These are phyloP conservation scores for Anastatus disparis DNA, from an alignment of 1,140 invertebrate genomes.

Conservation along the genomic window DNA sequence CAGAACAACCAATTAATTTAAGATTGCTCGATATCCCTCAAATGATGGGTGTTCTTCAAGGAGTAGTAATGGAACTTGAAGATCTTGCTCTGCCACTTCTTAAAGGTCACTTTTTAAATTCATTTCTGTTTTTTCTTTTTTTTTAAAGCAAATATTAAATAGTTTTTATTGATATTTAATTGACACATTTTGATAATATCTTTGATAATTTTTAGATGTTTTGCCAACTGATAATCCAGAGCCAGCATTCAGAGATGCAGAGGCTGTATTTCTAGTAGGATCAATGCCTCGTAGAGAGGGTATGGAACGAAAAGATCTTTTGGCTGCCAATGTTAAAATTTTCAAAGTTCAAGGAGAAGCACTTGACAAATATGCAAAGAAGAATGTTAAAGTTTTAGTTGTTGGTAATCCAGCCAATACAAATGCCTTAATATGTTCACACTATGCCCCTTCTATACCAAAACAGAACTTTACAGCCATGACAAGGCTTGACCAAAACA, in stretches of 20 bases:
- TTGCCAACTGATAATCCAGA: slow-evolving; percentile 88
- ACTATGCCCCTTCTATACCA: slow-evolving; percentile 98
- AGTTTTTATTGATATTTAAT: no score
- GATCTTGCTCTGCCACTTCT: slow-evolving; percentile 97
- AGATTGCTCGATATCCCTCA: slow-evolving; percentile 94
- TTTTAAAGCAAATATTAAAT: neutral
- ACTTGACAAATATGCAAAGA: slow-evolving; percentile 91
- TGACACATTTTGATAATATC: neutral
- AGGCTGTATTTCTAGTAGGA: slow-evolving; percentile 97
- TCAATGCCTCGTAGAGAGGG: slow-evolving; percentile 98
- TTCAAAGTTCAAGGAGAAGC: slow-evolving; percentile 97
- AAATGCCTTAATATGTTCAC: slow-evolving; percentile 95
- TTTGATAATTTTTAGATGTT: slow-evolving; percentile 70
- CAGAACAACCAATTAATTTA: slow-evolving; percentile 87
- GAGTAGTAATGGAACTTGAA: slow-evolving; percentile 96
- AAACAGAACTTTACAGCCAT: slow-evolving; percentile 97
- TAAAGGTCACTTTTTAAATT: slow-evolving; percentile 59
- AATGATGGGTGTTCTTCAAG: slow-evolving; percentile 94
- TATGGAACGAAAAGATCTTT: slow-evolving; percentile 97
- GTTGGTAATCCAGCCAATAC: slow-evolving; percentile 99
- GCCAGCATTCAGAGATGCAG: slow-evolving; percentile 94
- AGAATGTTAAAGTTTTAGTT: slow-evolving; percentile 95
- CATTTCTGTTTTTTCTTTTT: no score
- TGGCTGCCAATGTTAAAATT: slow-evolving; percentile 97
- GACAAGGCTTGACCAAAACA: slow-evolving; percentile 98